phyloP scores from a whole-genome alignment of 2,888 invertebrate genomes.

The Tanaodytes sp. region DNA sequence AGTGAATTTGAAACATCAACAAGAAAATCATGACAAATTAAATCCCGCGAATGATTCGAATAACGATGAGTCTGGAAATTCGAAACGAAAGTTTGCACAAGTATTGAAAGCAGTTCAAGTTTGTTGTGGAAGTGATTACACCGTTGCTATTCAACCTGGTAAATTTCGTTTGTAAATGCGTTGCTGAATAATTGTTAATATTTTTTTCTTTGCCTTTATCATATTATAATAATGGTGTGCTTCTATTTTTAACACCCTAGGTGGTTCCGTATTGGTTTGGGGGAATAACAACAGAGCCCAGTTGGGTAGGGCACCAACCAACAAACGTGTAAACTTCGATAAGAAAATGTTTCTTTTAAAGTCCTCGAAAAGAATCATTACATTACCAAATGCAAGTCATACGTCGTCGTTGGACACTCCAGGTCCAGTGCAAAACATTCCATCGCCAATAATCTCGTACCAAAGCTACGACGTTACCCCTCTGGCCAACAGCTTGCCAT shows the following conservation, averaged over 20 bases:
- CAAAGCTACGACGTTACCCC: constrained; percentile 68
- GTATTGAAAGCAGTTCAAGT: constrained; percentile 72
- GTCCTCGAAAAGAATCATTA: constrained; percentile 82
- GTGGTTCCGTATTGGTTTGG: constrained; percentile 75
- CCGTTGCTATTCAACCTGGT: constrained; percentile 78
- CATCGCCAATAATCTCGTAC: constrained; percentile 70
- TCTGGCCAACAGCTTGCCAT: constrained; percentile 64
- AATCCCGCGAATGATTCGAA: constrained; percentile 30
- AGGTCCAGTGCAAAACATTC: constrained; percentile 71
- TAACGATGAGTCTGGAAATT: constrained; percentile 43
- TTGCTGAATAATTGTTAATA: not conserved
- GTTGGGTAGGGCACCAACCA: constrained; percentile 76
- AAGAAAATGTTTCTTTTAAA: constrained; percentile 78
- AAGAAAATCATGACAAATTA: constrained; percentile 5
- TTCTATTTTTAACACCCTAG: too few relatives aligned
- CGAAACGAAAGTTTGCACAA: constrained; percentile 57
- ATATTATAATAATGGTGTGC: too few relatives aligned
- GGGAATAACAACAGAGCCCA: constrained; percentile 82
- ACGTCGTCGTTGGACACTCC: constrained; percentile 69
- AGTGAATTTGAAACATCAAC: constrained; percentile 57
- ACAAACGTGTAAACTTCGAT: constrained; percentile 76
- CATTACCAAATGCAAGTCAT: constrained; percentile 75
- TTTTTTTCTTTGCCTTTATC: not conserved
- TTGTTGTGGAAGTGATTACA: constrained; percentile 85
- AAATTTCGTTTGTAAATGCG: not conserved